Base-by-base conservation (phyloP, 2,888 invertebrate genomes). In the Iselma pallidipennis region DNA sequence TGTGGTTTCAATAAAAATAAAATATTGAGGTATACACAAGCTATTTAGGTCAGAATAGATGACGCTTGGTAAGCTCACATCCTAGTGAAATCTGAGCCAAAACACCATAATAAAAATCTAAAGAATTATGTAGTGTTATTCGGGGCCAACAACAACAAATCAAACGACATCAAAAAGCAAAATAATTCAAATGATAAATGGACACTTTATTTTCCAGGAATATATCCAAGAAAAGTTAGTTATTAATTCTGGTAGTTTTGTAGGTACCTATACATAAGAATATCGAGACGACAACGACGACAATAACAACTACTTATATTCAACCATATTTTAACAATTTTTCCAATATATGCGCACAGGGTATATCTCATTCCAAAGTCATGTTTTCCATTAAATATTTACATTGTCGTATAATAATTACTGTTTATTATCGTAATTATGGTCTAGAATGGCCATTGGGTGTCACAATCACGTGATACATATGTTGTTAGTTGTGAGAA, bases 351-450 rank as follows among this genome's bases (percentile, higher is more conserved):
- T 16, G 16, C 16, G 37, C 37, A 16, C 37, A 16, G 37, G 37
- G 6, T 16, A 37, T 37, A 37, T 37, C 33, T 14, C 7, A 37
- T 37, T 37, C 7, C 14, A 12, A 16, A 37, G 6, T 16, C 6
- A 37, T 37, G 16, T 37, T 51, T 73, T 75, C 74, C 75, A 76
- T 78, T 76, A 78, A 74, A 74, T 77, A 78, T 78, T 80, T 79
- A 78, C 73, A 74, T 74, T 75, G 78, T 77, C 77, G 76, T 73
- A 76, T 75, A 37, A 75, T 80, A 80, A 80, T 80, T 80, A 79
- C 77, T 74, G 78, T 79, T 79, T 80, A 80, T 79, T 77, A 76
- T 76, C 76, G 78, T 78, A 78, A 80, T 80, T 80, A 78, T 73
- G 67, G 62, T 67, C 49, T 66, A 66, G 68, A 74, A 72, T 70